Conservation (phyloP, 2,113 vertebrate species). For the Clarias magur region DNA sequence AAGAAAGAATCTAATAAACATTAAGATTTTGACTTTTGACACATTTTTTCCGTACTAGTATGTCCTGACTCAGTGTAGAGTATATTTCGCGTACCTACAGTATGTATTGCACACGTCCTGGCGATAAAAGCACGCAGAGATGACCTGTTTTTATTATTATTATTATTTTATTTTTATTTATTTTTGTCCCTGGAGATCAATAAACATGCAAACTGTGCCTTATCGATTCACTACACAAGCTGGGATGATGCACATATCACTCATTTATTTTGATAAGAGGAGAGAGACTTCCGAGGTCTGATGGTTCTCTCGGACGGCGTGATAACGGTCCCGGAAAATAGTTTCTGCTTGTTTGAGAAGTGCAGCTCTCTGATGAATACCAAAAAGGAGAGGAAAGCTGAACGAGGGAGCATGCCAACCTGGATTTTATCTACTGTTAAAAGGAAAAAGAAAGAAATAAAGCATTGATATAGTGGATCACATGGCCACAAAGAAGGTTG, state of each 20-base stretch:
- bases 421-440: conserved; percentile 24
- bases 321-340: conserved; percentile 14
- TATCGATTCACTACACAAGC: conserved; percentile 4
- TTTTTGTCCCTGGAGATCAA: conserved; percentile 10
- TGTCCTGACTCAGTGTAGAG: too few relatives aligned
- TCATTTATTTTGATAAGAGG: background rate
- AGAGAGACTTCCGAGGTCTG: background rate
- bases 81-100: too few relatives aligned
- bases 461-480: conserved; percentile 36
- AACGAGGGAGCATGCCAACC: background rate
- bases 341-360: conserved; percentile 19
- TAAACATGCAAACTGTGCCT: background rate
- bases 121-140: too few relatives aligned
- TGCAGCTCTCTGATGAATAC: conserved; percentile 6
- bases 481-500: conserved; percentile 19
- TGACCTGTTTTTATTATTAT: too few relatives aligned
- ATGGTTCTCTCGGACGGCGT: background rate
- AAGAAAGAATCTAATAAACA: background rate
- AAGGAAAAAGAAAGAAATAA: background rate
- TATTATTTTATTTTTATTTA: too few relatives aligned
- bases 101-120: too few relatives aligned
- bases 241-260: background rate
- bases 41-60: too few relatives aligned
- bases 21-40: too few relatives aligned
- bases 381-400: conserved; percentile 7